A percentile compares a stretch with the other conserved stretches of the same genome.
These are phyloP conservation scores for Plectrocnemia conspersa DNA, from an alignment of 1,140 invertebrate genomes.

Conservation along the genomic window DNA sequence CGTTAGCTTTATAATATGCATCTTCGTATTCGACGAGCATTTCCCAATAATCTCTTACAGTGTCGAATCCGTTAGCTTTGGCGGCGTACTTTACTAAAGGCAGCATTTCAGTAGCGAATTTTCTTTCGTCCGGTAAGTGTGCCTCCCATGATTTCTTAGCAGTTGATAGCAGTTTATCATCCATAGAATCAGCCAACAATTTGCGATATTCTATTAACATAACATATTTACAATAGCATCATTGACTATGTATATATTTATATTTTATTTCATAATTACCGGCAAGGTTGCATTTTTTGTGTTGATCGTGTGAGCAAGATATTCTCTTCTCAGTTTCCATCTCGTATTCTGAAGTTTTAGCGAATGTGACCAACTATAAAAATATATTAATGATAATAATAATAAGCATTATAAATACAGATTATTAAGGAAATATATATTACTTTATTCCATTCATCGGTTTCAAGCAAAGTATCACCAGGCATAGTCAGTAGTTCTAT, in stretches of 20 bases:
- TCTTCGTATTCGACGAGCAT: slow-evolving; percentile 51
- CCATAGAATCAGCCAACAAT: slow-evolving; percentile 43
- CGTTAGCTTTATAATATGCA: slow-evolving; percentile 48
- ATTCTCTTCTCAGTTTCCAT: slow-evolving; percentile 43
- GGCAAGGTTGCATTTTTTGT: slow-evolving; percentile 28
- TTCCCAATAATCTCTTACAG: slow-evolving; percentile 57
- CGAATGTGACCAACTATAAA: slow-evolving; percentile 51
- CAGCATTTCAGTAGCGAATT: slow-evolving; percentile 51
- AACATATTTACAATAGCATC: no score
- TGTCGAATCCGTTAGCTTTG: slow-evolving; percentile 48
- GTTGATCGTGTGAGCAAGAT: slow-evolving; percentile 37
- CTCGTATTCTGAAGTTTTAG: slow-evolving; percentile 42
- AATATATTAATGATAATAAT: slow-evolving; percentile 15
- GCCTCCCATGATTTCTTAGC: slow-evolving; percentile 48
- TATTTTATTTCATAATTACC: slow-evolving; percentile 29
- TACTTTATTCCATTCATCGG: slow-evolving; percentile 52
- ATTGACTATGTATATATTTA: no score
- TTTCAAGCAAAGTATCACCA: slow-evolving; percentile 52
- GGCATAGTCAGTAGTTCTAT: slow-evolving; percentile 50
- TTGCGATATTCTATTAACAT: slow-evolving; percentile 42
- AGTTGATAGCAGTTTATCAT: slow-evolving; percentile 39
- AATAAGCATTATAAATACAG: slow-evolving; percentile 12
- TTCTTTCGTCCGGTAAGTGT: slow-evolving; percentile 42
- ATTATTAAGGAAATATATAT: no score
- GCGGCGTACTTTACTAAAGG: slow-evolving; percentile 53